These are phyloP conservation scores for Callosobruchus maculatus DNA, from an alignment of 2,888 invertebrate genomes.

Conservation along the genomic window DNA sequence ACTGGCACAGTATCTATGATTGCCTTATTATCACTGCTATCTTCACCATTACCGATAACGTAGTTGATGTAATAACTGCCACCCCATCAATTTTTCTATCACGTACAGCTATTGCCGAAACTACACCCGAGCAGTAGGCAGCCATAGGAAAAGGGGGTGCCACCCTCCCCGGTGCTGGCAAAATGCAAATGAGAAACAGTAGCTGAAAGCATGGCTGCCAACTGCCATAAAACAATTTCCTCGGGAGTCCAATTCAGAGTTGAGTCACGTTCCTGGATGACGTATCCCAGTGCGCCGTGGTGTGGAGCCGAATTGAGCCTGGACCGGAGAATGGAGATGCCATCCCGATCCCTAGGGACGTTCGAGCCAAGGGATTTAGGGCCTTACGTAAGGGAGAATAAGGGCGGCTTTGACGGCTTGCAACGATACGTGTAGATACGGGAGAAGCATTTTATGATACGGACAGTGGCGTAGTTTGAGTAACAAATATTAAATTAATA, in stretches of 20 bases:
- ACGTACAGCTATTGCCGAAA: background rate
- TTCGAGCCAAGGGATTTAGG: conserved; percentile 23
- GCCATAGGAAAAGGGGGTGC: background rate
- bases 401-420: conserved; percentile 30
- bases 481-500: no score
- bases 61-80: background rate
- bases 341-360: conserved; percentile 34
- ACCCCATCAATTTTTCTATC: background rate
- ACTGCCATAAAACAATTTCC: background rate
- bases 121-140: background rate
- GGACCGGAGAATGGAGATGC: conserved; percentile 39
- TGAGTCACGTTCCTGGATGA: conserved; percentile 35
- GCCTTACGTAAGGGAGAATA: conserved; percentile 26
- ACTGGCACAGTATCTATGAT: no score
- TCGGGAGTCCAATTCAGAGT: background rate
- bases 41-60: background rate
- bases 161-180: background rate
- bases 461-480: conserved; percentile 17
- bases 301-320: conserved; percentile 38
- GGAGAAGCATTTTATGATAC: conserved; percentile 35
- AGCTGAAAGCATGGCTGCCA: background rate
- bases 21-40: no score
- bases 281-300: conserved; percentile 32
- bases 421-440: conserved; percentile 23
- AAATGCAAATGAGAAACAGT: background rate